phyloP scores from a whole-genome alignment of 2,888 invertebrate species.

The Monoplex corrugatus region DNA sequence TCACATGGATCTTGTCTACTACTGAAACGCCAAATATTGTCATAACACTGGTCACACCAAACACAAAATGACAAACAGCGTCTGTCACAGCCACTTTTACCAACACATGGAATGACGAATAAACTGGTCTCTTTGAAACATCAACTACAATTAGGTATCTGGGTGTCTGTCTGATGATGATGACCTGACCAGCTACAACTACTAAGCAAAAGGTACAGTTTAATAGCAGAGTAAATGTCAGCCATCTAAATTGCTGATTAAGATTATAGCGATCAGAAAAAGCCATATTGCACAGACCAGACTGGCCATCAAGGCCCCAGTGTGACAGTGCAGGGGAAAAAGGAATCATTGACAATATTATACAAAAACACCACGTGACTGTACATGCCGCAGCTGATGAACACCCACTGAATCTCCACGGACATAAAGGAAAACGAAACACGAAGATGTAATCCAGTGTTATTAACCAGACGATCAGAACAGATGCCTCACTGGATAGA shows the following conservation, averaged over 20 bases:
- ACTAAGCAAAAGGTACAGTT: not conserved
- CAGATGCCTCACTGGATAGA: not conserved
- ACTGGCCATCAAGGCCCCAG: conserved; percentile 4
- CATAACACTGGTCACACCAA: not conserved
- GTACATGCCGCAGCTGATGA: not conserved
- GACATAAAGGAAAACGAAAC: not conserved
- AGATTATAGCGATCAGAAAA: not conserved
- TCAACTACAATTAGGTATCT: not conserved
- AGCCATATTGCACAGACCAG: conserved; percentile 15
- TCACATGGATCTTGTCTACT: not conserved
- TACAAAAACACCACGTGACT: not conserved
- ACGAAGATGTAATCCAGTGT: not conserved
- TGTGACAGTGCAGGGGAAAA: not conserved
- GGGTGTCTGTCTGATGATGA: not conserved
- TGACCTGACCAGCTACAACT: not conserved
- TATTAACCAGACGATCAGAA: not conserved
- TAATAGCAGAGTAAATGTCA: not conserved
- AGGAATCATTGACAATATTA: not conserved
- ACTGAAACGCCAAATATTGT: not conserved
- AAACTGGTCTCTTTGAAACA: not conserved
- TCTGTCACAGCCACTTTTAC: not conserved
- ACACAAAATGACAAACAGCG: not conserved
- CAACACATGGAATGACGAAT: not conserved
- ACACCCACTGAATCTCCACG: not conserved
- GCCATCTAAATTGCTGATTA: not conserved